Base-by-base conservation (phyloP, 2,888 invertebrate species). In the Colostygia pectinataria region DNA sequence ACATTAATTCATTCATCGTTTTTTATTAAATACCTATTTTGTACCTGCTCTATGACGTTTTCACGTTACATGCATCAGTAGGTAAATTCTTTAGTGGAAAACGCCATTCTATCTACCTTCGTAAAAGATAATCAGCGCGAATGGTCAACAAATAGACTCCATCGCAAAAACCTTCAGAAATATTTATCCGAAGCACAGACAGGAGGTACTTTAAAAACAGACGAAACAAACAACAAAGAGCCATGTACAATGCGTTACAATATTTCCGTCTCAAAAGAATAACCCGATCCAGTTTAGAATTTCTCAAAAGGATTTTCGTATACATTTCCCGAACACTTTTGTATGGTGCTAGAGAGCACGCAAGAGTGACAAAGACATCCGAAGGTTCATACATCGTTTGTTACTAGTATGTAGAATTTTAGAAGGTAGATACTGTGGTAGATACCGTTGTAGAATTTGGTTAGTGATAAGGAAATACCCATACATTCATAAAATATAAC, bases 241-340 rank as follows among this genome's bases (percentile, higher is more conserved):
- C 28, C 10, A 33, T 14, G 41, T 44, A 48, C 34, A 50, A 54
- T 42, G 40, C 44, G 29, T 33, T 24, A 42, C 27, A 12, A 52
- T 52, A 52, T 38, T 46, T 40, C 29, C 27, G 15, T 46, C 52
- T 39, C 44, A 39, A 41, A 45, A 52, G 43, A 54, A 49, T 52
- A 42, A 37, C 32, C 36, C 15, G 43, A 41, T 48, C 32, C 20
- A 50, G 39, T 54, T 48, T 38, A 48, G 50, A 48, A 56, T 55
- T 56, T 53, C 48, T 47, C 42, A 49, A 45, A 53, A 47, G 54
- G 43, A 51, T 48, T 50, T 42, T 45, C 14, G 50, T 48, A 47
- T 55, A 54, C 47, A 45, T 55, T 59, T 59, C 4, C 42, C 39
- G 36, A 53, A 49, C 49, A 55, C 51, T 43, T 55, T 55, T 57